These are phyloP conservation scores for Nasonia giraulti DNA, from an alignment of 1,140 invertebrate genomes.

Conservation along the genomic window DNA sequence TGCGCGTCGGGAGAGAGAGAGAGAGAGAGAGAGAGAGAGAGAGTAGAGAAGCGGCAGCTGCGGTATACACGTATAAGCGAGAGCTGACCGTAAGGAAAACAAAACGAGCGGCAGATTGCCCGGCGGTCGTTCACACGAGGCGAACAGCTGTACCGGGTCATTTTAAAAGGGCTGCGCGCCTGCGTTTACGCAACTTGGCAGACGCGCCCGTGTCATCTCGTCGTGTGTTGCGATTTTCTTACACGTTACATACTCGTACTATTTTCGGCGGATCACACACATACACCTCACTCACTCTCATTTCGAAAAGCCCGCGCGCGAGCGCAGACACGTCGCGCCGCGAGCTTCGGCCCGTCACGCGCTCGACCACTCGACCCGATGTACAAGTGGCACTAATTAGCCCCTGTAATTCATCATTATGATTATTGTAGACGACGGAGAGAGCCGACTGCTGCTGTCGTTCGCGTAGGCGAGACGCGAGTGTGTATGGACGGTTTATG, in stretches of 20 bases:
- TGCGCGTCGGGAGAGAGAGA: too few relatives aligned
- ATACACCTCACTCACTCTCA: too few relatives aligned
- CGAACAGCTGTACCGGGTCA: constrained; percentile 51
- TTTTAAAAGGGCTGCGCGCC: constrained; percentile 50
- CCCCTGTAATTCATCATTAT: background rate
- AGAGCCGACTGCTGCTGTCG: background rate
- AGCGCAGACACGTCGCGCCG: background rate
- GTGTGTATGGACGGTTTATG: background rate
- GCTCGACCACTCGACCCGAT: background rate
- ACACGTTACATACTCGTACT: background rate
- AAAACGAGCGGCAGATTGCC: constrained; percentile 55
- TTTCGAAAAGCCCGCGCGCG: too few relatives aligned
- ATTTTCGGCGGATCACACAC: background rate
- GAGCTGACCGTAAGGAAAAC: constrained; percentile 54
- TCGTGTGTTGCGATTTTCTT: background rate
- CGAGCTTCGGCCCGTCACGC: background rate
- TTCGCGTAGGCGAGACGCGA: background rate
- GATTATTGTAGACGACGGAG: background rate
- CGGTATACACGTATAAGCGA: background rate
- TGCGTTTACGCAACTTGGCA: background rate
- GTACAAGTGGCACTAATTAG: constrained; percentile 7
- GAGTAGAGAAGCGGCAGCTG: too few relatives aligned
- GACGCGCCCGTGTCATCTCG: background rate
- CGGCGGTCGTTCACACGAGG: constrained; percentile 56
- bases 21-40: too few relatives aligned